Evolutionary conservation across 2,113 vertebrate genomes (phyloP).

Genomic region (Brachirus orientalis): DNA sequence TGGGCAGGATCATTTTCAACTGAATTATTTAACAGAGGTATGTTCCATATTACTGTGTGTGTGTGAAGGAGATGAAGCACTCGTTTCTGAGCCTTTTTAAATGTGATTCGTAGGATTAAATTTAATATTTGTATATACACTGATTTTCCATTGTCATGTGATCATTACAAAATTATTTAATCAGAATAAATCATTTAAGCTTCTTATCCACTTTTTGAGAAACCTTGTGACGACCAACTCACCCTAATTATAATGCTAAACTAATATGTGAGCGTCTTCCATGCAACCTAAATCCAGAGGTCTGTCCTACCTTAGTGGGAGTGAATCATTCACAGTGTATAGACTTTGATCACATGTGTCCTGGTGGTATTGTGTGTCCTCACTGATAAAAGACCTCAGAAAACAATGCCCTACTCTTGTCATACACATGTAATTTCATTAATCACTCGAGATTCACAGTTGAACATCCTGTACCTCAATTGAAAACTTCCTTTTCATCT

Average conservation of each 20-base stretch:
- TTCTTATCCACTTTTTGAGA: conserved; percentile 20
- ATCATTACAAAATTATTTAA: conserved; percentile 3
- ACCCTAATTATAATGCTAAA: neutral
- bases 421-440: neutral
- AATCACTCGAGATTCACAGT: neutral
- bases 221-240: neutral
- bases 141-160: neutral
- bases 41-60: too few species aligned
- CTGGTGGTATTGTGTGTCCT: neutral
- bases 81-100: too few species aligned
- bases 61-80: too few species aligned
- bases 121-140: too few species aligned
- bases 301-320: too few species aligned
- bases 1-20: neutral
- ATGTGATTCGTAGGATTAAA: too few species aligned
- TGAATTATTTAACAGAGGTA: too few species aligned
- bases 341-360: neutral
- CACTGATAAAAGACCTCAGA: neutral
- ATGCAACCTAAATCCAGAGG: too few species aligned
- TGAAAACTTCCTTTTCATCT: neutral
- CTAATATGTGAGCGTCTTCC: neutral
- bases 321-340: neutral
- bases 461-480: neutral
- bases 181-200: too few species aligned
- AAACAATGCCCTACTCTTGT: neutral